Evolutionary conservation across 2,113 vertebrate species (phyloP).

Genomic region (Rhinoderma darwinii): DNA sequence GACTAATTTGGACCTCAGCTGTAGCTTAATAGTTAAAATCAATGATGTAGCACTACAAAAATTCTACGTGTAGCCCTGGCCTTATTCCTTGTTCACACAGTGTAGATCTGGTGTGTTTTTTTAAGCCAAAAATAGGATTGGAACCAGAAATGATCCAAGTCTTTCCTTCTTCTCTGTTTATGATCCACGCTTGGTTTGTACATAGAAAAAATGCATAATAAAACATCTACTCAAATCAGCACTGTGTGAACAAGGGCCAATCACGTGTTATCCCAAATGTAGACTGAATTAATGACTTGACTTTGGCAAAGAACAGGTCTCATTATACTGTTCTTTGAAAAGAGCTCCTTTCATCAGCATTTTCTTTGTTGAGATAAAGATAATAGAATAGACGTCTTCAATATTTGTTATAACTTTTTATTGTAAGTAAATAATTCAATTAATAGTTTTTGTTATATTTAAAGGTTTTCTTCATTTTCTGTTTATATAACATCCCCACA

Average conservation of each 20-base stretch:
- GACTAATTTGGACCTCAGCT: too few relatives aligned
- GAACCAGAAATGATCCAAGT: too few relatives aligned
- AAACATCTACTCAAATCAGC: background rate
- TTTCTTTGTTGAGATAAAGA: background rate
- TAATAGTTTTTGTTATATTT: background rate
- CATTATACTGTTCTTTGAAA: too few relatives aligned
- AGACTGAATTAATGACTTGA: background rate
- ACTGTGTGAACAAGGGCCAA: background rate
- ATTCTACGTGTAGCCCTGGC: too few relatives aligned
- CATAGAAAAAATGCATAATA: background rate
- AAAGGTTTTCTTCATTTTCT: background rate
- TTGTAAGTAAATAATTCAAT: background rate
- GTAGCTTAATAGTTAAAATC: too few relatives aligned
- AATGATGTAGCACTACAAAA: too few relatives aligned
- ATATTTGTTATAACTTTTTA: background rate
- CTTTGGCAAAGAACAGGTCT: too few relatives aligned
- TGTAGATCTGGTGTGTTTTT: too few relatives aligned
- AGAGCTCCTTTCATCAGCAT: too few relatives aligned
- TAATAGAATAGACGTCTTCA: background rate
- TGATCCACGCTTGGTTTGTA: too few relatives aligned
- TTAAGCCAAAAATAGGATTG: too few relatives aligned
- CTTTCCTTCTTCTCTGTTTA: background rate
- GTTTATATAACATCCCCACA: background rate
- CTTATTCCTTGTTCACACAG: too few relatives aligned
- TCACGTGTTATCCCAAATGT: background rate